Evolutionary conservation across 1,140 invertebrate species (phyloP).

Genomic region (Lerema accius): DNA sequence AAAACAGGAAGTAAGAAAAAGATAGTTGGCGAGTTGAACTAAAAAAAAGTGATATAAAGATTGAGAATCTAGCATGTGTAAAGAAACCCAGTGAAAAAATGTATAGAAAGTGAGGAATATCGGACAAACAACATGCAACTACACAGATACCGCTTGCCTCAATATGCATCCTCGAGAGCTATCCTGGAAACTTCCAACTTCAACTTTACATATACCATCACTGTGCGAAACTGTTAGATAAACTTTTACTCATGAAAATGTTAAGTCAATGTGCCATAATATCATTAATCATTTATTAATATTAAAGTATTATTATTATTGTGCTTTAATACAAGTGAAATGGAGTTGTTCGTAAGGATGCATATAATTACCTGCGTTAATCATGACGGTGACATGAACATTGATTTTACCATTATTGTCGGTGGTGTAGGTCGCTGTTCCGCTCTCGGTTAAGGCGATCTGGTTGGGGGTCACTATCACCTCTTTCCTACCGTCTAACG

Average conservation of each 20-base stretch:
- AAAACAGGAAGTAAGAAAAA: not conserved
- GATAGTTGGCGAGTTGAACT: not conserved
- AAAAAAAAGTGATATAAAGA: not conserved
- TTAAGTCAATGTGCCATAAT: conserved; percentile 49
- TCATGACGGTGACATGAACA: conserved; percentile 92
- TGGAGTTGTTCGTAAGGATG: conserved; percentile 73
- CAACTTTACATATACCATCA: conserved; percentile 55
- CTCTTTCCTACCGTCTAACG: conserved; percentile 83
- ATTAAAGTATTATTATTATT: conserved; percentile 18
- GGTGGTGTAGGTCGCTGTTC: conserved; percentile 85
- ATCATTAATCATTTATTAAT: too few relatives aligned
- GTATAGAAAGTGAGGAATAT: conserved; percentile 20
- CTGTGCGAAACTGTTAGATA: conserved; percentile 69
- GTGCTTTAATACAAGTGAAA: conserved; percentile 52
- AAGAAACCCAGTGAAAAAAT: conserved; percentile 6
- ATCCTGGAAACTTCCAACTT: conserved; percentile 39
- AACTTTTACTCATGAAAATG: conserved; percentile 50
- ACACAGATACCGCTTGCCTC: conserved; percentile 76
- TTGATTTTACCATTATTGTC: conserved; percentile 95
- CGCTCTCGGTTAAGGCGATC: conserved; percentile 76
- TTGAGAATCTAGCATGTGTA: not conserved
- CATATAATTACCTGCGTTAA: conserved; percentile 85
- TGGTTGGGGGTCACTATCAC: conserved; percentile 63
- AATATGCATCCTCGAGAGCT: conserved; percentile 78
- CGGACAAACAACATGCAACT: conserved; percentile 57